Evolutionary conservation across 2,113 vertebrate genomes (phyloP).

Genomic region (Xiphophorus hellerii): DNA sequence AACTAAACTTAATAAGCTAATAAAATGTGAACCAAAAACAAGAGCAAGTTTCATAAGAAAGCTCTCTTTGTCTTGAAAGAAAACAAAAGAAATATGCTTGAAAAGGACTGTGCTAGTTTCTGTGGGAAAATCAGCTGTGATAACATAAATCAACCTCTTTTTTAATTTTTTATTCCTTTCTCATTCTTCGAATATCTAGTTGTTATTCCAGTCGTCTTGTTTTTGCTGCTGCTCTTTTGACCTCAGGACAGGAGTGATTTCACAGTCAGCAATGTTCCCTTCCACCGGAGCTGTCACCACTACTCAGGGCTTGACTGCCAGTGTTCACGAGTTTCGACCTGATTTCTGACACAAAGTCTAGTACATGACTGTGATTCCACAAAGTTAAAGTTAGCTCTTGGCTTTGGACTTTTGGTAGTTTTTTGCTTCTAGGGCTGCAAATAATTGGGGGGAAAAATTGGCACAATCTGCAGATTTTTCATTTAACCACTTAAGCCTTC

Average conservation of each 20-base stretch:
- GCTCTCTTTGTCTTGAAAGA: no score
- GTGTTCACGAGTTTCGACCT: conserved; percentile 9
- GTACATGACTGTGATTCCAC: neutral
- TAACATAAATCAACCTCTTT: neutral
- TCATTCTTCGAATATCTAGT: neutral
- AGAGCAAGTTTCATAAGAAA: no score
- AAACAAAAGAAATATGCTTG: no score
- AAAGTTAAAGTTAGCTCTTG: no score
- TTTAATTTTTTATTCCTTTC: neutral
- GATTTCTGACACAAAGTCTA: conserved; percentile 7
- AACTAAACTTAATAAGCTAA: no score
- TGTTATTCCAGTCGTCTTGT: conserved; percentile 9
- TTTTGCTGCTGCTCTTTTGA: neutral
- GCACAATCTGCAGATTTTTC: no score
- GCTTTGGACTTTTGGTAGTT: no score
- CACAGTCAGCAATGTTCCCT: neutral
- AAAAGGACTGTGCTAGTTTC: neutral
- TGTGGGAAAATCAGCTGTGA: neutral
- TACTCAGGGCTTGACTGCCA: conserved; percentile 13
- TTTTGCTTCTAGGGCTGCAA: no score
- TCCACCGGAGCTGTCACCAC: conserved; percentile 39
- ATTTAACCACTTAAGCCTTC: no score
- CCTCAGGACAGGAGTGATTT: conserved; percentile 12
- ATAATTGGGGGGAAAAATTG: no score
- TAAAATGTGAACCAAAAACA: no score